A percentile compares a stretch with the other conserved stretches of the same genome.
Conservation (phyloP, 2,797 vertebrate species). For the Ctenopoma multispine region DNA sequence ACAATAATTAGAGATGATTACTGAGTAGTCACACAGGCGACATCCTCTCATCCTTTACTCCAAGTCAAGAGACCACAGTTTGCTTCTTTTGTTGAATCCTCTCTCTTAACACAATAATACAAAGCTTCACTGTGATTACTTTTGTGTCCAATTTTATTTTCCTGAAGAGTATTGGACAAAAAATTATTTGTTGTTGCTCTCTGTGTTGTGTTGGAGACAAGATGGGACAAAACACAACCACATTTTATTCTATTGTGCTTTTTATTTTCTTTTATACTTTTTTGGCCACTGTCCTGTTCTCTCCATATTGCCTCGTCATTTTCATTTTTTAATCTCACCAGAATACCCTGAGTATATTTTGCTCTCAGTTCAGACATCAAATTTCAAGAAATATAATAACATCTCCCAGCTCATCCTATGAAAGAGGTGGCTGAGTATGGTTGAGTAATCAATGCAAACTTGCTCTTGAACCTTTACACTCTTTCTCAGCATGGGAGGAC, state of each 20-base stretch:
- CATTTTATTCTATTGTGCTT: constrained; percentile 4
- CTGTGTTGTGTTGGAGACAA: constrained; percentile 24
- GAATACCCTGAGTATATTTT: constrained; percentile 12
- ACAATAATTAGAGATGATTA: constrained; percentile 71
- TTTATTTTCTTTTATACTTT: constrained; percentile 11
- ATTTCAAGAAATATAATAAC: constrained; percentile 21
- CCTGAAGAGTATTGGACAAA: constrained; percentile 26
- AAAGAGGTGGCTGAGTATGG: too few species aligned
- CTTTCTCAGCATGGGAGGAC: too few species aligned
- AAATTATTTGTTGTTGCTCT: constrained; percentile 22
- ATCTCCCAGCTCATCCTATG: too few species aligned
- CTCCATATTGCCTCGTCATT: constrained; percentile 1
- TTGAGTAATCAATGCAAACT: too few species aligned
- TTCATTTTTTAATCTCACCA: constrained; percentile 4
- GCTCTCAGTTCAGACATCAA: not conserved
- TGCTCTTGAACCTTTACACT: too few species aligned
- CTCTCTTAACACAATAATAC: constrained; percentile 43
- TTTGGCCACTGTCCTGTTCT: not conserved
- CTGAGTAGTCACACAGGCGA: constrained; percentile 44
- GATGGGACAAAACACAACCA: constrained; percentile 26
- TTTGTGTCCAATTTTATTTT: constrained; percentile 44
- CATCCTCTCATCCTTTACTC: constrained; percentile 58
- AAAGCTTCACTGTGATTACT: constrained; percentile 45
- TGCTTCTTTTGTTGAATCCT: constrained; percentile 47
- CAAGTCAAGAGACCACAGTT: constrained; percentile 26